phyloP scores from a whole-genome alignment of 2,797 vertebrate genomes.

The Anableps anableps region DNA sequence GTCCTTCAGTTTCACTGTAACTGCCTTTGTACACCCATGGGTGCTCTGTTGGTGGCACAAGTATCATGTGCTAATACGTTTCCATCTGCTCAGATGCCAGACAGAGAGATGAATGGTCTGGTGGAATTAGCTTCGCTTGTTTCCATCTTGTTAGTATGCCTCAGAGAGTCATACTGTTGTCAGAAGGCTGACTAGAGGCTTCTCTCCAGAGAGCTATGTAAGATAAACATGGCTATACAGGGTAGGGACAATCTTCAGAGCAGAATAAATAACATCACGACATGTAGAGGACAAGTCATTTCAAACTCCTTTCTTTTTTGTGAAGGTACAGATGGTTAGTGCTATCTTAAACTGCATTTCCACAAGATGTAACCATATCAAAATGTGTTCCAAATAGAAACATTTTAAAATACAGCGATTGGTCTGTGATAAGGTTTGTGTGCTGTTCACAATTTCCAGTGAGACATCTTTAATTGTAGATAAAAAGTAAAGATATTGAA shows the following conservation, averaged over 20 bases:
- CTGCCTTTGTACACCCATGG: slow-evolving; percentile 44
- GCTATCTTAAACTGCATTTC: slow-evolving; percentile 9
- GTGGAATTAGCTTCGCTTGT: slow-evolving; percentile 55
- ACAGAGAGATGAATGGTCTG: slow-evolving; percentile 55
- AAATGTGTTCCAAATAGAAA: not conserved
- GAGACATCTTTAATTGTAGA: not conserved
- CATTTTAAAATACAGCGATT: not conserved
- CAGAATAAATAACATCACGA: slow-evolving; percentile 53
- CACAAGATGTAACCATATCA: slow-evolving; percentile 6
- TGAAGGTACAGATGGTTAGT: slow-evolving; percentile 15
- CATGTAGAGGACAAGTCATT: slow-evolving; percentile 39
- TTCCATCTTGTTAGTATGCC: slow-evolving; percentile 73
- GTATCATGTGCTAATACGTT: slow-evolving; percentile 61
- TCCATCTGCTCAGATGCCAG: slow-evolving; percentile 63
- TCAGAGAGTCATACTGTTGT: slow-evolving; percentile 47
- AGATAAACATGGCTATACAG: slow-evolving; percentile 66
- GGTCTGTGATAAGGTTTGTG: slow-evolving; percentile 1
- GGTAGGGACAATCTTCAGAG: slow-evolving; percentile 59
- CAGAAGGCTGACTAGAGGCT: slow-evolving; percentile 49
- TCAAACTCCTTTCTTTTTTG: slow-evolving; percentile 23
- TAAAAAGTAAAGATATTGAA: not conserved
- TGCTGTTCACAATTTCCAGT: not conserved
- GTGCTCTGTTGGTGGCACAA: slow-evolving; percentile 59
- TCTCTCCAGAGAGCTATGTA: slow-evolving; percentile 62
- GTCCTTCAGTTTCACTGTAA: slow-evolving; percentile 57